Conservation (phyloP, 2,888 invertebrate species). For the Sarcophaga subvicina region DNA sequence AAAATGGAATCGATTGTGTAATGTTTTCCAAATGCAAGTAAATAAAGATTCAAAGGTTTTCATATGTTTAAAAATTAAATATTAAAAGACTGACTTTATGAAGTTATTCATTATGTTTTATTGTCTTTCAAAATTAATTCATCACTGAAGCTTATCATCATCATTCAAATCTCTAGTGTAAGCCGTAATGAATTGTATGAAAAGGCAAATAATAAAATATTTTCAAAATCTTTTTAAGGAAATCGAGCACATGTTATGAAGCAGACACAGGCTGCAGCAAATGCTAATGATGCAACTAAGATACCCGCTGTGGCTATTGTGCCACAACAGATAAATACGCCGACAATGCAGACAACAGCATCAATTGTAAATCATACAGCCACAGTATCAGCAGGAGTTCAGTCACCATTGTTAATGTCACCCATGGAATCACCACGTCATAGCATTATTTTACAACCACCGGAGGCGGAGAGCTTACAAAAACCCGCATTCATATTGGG, state of each 20-base stretch:
- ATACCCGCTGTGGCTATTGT: slow-evolving; percentile 73
- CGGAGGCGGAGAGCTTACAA: slow-evolving; percentile 77
- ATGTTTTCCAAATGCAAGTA: too few relatives aligned
- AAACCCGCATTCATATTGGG: slow-evolving; percentile 76
- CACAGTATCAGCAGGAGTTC: neutral
- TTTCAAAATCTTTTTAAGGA: slow-evolving; percentile 71
- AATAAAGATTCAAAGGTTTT: too few relatives aligned
- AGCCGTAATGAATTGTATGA: slow-evolving; percentile 14
- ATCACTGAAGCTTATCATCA: slow-evolving; percentile 6
- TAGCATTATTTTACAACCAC: slow-evolving; percentile 84
- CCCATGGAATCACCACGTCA: slow-evolving; percentile 76
- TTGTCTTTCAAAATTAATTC: too few relatives aligned
- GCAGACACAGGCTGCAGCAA: slow-evolving; percentile 63
- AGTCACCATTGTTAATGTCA: slow-evolving; percentile 66
- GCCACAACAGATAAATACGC: slow-evolving; percentile 59
- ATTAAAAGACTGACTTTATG: too few relatives aligned
- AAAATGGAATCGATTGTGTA: too few relatives aligned
- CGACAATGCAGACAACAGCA: slow-evolving; percentile 47
- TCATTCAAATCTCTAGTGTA: slow-evolving; percentile 46
- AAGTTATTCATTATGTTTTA: too few relatives aligned
- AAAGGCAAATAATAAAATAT: slow-evolving; percentile 14
- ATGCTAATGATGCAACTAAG: slow-evolving; percentile 40
- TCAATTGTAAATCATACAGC: neutral
- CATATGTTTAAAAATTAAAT: too few relatives aligned
- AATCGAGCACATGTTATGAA: slow-evolving; percentile 77